A percentile compares a stretch with the other conserved stretches of the same genome.
These are phyloP conservation scores for Phortica okadai DNA, from an alignment of 2,888 invertebrate species.

Conservation along the genomic window DNA sequence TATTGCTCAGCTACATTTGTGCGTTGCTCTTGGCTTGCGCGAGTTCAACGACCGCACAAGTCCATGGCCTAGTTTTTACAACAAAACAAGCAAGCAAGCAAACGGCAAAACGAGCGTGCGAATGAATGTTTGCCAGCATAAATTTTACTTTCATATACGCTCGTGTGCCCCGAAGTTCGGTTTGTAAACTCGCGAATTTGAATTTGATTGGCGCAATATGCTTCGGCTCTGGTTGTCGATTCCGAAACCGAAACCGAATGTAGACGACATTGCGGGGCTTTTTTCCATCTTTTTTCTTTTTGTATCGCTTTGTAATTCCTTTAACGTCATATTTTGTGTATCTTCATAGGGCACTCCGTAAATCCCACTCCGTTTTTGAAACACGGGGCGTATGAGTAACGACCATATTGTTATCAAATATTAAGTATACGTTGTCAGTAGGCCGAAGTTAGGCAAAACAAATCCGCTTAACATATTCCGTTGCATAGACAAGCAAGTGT, in stretches of 20 bases:
- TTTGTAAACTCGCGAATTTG: neutral
- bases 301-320: neutral
- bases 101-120: conserved; percentile 39
- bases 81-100: conserved; percentile 43
- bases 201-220: conserved; percentile 7
- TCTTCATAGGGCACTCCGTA: too few relatives aligned
- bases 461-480: too few relatives aligned
- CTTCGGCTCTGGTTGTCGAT: conserved; percentile 3
- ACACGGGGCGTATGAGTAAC: conserved; percentile 10
- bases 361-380: neutral
- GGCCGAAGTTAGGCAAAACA: too few relatives aligned
- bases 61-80: conserved; percentile 76
- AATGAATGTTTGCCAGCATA: neutral
- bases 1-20: conserved; percentile 25
- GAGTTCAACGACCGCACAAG: conserved; percentile 76
- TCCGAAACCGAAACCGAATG: neutral
- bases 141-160: conserved; percentile 61
- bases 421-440: conserved; percentile 24
- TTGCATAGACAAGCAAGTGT: too few relatives aligned
- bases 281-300: neutral
- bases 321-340: too few relatives aligned
- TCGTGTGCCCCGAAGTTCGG: neutral
- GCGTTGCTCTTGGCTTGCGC: conserved; percentile 46
- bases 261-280: neutral
- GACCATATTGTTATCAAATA: neutral